Percentiles rank a stretch among this genome's conserved stretches.
phyloP scores from a whole-genome alignment of 1,140 invertebrate species.

The Lethrus apterus region DNA sequence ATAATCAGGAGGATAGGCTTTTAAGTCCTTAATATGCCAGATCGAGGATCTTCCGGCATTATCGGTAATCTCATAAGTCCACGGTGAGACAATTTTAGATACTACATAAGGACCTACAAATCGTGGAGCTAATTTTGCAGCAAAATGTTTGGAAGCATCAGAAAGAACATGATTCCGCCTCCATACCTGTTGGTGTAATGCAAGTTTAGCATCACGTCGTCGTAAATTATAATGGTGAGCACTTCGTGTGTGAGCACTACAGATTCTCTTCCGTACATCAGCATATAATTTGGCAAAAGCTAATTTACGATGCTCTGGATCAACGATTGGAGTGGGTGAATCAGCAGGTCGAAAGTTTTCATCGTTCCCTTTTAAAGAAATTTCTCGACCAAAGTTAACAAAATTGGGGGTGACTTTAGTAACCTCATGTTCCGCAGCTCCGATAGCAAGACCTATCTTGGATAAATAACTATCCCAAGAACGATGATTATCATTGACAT shows the following conservation, averaged over 20 bases:
- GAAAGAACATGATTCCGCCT: slow-evolving; percentile 4
- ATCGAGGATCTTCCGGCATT: no score
- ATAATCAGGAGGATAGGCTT: no score
- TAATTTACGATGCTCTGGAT: background rate
- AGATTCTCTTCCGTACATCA: no score
- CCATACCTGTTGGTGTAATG: slow-evolving; percentile 1
- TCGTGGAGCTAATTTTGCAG: slow-evolving; percentile 1
- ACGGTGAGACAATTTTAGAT: no score
- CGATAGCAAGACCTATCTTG: no score
- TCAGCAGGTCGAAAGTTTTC: background rate
- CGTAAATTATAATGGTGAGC: background rate
- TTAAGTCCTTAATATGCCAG: no score
- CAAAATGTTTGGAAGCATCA: background rate
- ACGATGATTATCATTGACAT: no score
- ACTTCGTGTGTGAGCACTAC: background rate
- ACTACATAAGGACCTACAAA: slow-evolving; percentile 4
- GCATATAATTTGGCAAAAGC: background rate
- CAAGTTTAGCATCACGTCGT: background rate
- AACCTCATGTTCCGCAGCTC: background rate
- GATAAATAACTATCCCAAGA: no score
- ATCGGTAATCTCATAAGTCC: no score
- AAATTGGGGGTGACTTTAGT: background rate
- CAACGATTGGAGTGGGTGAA: background rate
- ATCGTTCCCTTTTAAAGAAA: background rate
- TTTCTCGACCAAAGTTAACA: background rate